A percentile compares a stretch with the other conserved stretches of the same genome.
Conservation (phyloP, 23 tunicate species). For the Corella eumyota region DNA sequence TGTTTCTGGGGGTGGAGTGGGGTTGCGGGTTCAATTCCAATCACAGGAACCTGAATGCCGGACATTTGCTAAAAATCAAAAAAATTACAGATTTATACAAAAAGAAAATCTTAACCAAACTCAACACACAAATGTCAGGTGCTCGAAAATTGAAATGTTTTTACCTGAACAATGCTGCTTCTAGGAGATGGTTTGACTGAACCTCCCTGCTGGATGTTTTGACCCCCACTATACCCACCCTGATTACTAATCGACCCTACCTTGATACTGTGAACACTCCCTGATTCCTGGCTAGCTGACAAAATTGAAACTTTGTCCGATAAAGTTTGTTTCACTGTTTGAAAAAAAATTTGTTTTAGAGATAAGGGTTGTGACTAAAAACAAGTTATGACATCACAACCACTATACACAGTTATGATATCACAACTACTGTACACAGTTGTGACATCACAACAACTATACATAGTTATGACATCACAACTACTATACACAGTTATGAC, state of each 20-base stretch:
- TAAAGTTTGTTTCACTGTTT: constrained; percentile 72
- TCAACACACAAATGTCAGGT: too few relatives aligned
- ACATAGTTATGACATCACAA: neutral
- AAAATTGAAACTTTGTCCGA: constrained; percentile 76
- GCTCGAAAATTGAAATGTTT: too few relatives aligned
- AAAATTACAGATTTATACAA: too few relatives aligned
- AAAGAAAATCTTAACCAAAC: too few relatives aligned
- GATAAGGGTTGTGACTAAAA: neutral
- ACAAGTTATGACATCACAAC: neutral
- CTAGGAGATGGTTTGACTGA: too few relatives aligned
- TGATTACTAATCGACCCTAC: too few relatives aligned
- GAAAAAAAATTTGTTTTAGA: neutral
- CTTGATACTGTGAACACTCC: constrained; percentile 14
- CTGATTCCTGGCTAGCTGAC: constrained; percentile 43
- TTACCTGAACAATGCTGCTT: too few relatives aligned
- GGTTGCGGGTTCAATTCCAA: constrained; percentile 74
- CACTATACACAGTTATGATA: neutral
- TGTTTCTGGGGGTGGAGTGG: constrained; percentile 32
- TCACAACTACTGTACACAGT: neutral
- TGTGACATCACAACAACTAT: neutral
- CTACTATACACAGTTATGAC: neutral
- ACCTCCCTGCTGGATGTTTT: too few relatives aligned
- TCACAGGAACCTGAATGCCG: constrained; percentile 33
- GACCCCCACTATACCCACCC: too few relatives aligned
- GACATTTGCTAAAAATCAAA: too few relatives aligned